These are phyloP conservation scores for Eupeodes latifasciatus DNA, from an alignment of 2,888 invertebrate species.

Conservation along the genomic window DNA sequence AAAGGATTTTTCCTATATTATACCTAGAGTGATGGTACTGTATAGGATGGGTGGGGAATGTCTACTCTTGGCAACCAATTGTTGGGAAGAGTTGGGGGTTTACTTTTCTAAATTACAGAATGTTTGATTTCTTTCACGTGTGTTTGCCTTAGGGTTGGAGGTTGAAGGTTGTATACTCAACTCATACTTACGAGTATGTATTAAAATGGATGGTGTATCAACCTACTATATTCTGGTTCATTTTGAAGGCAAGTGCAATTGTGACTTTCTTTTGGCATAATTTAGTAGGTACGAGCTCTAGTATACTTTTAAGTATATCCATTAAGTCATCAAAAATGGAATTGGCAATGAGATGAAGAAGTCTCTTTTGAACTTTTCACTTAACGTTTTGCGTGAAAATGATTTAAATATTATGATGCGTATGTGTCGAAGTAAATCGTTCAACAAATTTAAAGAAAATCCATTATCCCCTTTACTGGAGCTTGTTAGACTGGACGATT, in stretches of 20 bases:
- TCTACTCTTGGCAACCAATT: constrained; percentile 62
- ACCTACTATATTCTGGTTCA: neutral
- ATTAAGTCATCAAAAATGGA: constrained; percentile 72
- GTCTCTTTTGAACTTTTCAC: constrained; percentile 66
- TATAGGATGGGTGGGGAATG: constrained; percentile 1
- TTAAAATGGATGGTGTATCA: neutral
- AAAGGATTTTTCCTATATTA: constrained; percentile 51
- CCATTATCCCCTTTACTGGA: too few species aligned
- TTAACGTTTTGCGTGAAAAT: constrained; percentile 52
- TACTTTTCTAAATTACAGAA: constrained; percentile 76
- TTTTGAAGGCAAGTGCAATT: constrained; percentile 48
- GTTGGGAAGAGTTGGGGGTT: constrained; percentile 56
- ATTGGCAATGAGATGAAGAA: constrained; percentile 55
- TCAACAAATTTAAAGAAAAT: neutral
- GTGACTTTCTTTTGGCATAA: constrained; percentile 60
- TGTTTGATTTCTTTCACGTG: constrained; percentile 76
- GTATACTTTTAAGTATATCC: constrained; percentile 54
- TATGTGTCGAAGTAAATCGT: constrained; percentile 61
- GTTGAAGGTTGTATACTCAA: neutral
- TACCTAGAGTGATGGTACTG: neutral
- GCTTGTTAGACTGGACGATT: too few species aligned
- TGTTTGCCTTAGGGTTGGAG: constrained; percentile 42
- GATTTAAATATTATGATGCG: constrained; percentile 57
- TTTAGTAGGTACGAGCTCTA: constrained; percentile 53
- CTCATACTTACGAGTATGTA: neutral